These are phyloP conservation scores for Siniperca knerii DNA, from an alignment of 2,113 vertebrate genomes.

Conservation along the genomic window DNA sequence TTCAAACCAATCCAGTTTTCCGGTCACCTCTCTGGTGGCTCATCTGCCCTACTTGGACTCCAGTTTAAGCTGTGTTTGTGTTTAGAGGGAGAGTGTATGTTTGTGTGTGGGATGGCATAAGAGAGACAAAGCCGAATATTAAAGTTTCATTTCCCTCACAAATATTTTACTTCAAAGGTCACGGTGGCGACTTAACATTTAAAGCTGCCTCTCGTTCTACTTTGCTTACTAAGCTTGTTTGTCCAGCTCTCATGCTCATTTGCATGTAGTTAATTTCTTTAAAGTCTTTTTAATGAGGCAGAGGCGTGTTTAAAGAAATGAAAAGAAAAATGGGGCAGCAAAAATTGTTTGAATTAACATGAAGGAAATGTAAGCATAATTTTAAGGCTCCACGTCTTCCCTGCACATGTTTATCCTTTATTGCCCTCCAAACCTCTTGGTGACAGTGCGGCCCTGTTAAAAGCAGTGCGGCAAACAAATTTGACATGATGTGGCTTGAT, in stretches of 20 bases:
- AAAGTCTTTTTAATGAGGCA: not conserved
- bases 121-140: not conserved
- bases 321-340: not conserved
- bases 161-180: not conserved
- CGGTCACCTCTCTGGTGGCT: slow-evolving; percentile 17
- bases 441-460: not conserved
- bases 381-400: too few species aligned
- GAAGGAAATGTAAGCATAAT: not conserved
- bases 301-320: not conserved
- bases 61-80: not conserved
- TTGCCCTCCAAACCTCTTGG: not conserved
- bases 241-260: not conserved
- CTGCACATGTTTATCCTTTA: fast-evolving
- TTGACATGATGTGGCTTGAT: slow-evolving; percentile 30
- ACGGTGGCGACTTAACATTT: not conserved
- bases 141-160: not conserved
- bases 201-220: not conserved
- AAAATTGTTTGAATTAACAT: not conserved
- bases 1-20: slow-evolving; percentile 19
- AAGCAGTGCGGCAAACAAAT: not conserved
- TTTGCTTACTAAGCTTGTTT: not conserved
- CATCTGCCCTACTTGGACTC: slow-evolving; percentile 4
- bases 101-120: not conserved
- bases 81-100: not conserved
- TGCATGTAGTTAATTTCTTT: not conserved